Conservation (phyloP, 2,888 invertebrate genomes). For the Megastigmus dorsalis region DNA sequence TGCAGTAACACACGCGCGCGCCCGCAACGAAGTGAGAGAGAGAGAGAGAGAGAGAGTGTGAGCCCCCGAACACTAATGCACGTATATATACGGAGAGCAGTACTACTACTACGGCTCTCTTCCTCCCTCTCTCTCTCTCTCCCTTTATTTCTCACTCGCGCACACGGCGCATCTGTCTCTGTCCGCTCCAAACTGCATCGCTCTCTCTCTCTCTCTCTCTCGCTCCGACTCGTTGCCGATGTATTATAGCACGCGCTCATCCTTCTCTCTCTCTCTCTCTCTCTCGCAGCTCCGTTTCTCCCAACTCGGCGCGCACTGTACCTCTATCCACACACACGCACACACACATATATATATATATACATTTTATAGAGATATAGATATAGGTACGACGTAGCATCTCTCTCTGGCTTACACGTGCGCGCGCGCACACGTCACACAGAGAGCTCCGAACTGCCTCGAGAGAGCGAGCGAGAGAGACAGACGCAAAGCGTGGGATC, state of each 20-base stretch:
- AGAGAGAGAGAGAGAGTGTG: too few species aligned
- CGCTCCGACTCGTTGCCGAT: neutral
- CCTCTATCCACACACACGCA: conserved; percentile 4
- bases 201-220: neutral
- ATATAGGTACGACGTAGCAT: neutral
- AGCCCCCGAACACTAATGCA: neutral
- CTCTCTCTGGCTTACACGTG: conserved; percentile 39
- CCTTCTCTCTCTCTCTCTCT: neutral
- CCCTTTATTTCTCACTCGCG: neutral
- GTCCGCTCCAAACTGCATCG: neutral
- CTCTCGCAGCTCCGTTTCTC: neutral
- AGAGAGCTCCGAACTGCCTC: neutral
- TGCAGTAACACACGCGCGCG: neutral
- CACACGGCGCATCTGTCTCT: conserved; percentile 37
- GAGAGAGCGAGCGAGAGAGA: conserved; percentile 51
- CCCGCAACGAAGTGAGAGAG: too few species aligned
- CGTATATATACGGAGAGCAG: too few species aligned
- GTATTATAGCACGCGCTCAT: too few species aligned
- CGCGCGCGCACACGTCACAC: conserved; percentile 50
- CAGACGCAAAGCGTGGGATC: conserved; percentile 45
- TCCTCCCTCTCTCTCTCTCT: conserved; percentile 50
- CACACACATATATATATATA: too few species aligned
- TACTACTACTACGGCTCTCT: too few species aligned
- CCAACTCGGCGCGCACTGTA: neutral
- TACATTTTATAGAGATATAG: too few species aligned